Conservation (phyloP, 2,113 vertebrate species). For the Pithys albifrons region DNA sequence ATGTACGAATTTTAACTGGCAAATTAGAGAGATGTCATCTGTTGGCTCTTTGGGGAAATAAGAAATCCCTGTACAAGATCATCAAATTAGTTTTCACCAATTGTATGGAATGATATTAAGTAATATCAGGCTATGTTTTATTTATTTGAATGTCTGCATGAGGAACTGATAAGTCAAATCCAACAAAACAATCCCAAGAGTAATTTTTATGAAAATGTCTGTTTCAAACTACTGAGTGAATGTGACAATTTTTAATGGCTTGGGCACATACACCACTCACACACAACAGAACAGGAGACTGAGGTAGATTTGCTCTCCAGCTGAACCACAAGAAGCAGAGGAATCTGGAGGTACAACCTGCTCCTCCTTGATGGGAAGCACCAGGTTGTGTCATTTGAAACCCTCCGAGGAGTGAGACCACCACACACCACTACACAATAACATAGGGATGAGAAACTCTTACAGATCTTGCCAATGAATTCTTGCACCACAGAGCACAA, state of each 20-base stretch:
- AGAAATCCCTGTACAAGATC: conserved; percentile 43
- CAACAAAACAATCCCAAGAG: background rate
- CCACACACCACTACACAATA: background rate
- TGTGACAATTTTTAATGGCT: background rate
- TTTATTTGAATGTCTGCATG: background rate
- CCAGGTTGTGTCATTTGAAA: background rate
- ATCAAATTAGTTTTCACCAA: conserved; percentile 64
- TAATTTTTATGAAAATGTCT: conserved; percentile 7
- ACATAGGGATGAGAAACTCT: rapidly evolving
- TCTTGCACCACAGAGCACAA: rapidly evolving
- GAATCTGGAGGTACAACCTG: background rate
- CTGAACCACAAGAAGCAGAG: background rate
- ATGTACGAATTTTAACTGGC: conserved; percentile 68
- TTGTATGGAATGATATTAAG: conserved; percentile 15
- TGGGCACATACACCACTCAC: background rate
- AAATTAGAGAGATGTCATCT: conserved; percentile 66
- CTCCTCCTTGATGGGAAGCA: background rate
- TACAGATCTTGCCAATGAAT: background rate
- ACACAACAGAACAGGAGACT: background rate
- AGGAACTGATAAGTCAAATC: background rate
- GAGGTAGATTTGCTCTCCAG: background rate
- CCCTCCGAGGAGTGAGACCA: background rate
- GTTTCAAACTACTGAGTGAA: background rate
- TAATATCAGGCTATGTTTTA: conserved; percentile 1
- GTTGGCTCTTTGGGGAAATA: conserved; percentile 62